Conservation (phyloP, 2,797 vertebrate species). For the Karalla daura region DNA sequence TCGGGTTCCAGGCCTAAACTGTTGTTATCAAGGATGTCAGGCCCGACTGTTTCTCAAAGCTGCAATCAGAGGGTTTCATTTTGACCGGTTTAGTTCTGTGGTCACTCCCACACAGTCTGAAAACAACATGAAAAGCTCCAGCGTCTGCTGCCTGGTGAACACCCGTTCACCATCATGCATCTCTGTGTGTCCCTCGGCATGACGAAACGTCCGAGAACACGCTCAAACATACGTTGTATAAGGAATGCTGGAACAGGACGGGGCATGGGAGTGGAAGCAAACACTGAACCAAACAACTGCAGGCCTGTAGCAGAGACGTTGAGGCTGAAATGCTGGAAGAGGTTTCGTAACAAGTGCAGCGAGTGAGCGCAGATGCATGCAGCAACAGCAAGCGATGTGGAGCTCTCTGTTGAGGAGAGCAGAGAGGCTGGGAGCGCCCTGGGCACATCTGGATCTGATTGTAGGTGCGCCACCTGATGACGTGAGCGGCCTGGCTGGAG, state of each 20-base stretch:
- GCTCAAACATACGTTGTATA: too few species aligned
- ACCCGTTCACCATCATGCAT: background rate
- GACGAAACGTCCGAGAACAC: background rate
- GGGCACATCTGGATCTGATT: constrained; percentile 41
- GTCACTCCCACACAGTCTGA: constrained; percentile 55
- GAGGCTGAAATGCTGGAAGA: too few species aligned
- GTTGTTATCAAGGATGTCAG: constrained; percentile 54
- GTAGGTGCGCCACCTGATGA: constrained; percentile 33
- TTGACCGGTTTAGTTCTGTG: constrained; percentile 19
- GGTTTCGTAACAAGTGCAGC: too few species aligned
- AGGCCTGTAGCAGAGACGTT: too few species aligned
- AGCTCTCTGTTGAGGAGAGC: background rate
- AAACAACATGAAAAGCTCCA: constrained; percentile 25
- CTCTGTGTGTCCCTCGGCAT: background rate
- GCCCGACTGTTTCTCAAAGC: constrained; percentile 53
- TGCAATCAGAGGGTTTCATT: constrained; percentile 66
- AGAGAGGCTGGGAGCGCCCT: background rate
- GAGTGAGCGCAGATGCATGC: too few species aligned
- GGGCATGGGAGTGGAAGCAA: too few species aligned
- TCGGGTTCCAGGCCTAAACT: constrained; percentile 27
- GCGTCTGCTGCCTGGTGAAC: constrained; percentile 10
- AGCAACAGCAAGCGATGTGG: too few species aligned
- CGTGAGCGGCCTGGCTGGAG: background rate
- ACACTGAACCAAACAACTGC: too few species aligned
- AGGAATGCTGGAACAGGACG: too few species aligned